These are phyloP conservation scores for Enteromius anoplus DNA, from an alignment of 2,797 vertebrate genomes.

Conservation along the genomic window DNA sequence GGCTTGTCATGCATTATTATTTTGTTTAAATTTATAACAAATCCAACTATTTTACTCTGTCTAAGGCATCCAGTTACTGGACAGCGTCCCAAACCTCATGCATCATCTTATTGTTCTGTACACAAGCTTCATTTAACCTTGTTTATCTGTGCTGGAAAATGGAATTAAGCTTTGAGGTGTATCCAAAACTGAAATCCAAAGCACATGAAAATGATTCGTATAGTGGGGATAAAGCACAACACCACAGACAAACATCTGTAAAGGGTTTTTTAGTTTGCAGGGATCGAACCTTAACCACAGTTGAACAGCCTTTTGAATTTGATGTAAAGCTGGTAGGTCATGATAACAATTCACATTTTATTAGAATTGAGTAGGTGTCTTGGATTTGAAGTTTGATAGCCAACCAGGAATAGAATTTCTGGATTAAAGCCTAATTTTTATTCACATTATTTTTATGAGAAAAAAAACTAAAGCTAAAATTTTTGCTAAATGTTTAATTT, in stretches of 20 bases:
- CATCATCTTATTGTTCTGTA: conserved; percentile 26
- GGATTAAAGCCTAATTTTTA: neutral
- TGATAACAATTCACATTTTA: neutral
- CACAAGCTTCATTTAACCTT: conserved; percentile 31
- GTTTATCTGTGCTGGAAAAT: conserved; percentile 33
- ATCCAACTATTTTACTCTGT: conserved; percentile 4
- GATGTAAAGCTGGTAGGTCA: neutral
- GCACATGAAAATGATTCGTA: conserved; percentile 22
- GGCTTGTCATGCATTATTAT: neutral
- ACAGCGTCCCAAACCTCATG: conserved; percentile 14
- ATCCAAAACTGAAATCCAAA: conserved; percentile 30
- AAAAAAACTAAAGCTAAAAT: neutral
- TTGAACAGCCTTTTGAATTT: neutral
- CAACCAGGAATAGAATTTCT: neutral
- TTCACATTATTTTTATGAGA: neutral
- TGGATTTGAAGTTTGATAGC: neutral
- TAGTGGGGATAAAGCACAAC: conserved; percentile 26
- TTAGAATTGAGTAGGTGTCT: neutral
- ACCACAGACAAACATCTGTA: conserved; percentile 27
- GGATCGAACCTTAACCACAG: neutral
- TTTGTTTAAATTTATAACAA: conserved; percentile 18
- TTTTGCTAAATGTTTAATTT: neutral
- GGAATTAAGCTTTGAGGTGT: conserved; percentile 34
- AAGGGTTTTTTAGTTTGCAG: conserved; percentile 3
- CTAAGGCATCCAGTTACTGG: neutral